phyloP scores from a whole-genome alignment of 2,888 invertebrate genomes.

The Graphium colonna region DNA sequence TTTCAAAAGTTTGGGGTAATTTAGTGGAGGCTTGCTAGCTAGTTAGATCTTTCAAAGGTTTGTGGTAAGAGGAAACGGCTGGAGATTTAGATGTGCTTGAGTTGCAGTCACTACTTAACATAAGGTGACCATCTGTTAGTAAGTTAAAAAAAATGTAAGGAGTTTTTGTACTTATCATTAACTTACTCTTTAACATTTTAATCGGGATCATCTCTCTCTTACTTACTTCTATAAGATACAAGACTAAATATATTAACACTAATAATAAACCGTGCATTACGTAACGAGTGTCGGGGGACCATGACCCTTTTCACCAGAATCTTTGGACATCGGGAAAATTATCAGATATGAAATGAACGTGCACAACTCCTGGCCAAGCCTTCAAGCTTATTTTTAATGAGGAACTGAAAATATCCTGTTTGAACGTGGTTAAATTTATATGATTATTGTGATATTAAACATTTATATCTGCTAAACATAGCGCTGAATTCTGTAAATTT shows the following conservation, averaged over 20 bases:
- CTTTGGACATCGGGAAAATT: constrained; percentile 78
- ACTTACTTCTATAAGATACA: background rate
- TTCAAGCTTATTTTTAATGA: background rate
- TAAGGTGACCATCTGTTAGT: no score
- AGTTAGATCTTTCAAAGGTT: no score
- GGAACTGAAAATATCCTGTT: background rate
- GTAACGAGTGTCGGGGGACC: constrained; percentile 71
- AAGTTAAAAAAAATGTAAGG: no score
- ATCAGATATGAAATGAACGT: constrained; percentile 42
- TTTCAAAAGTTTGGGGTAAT: no score
- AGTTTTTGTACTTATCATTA: background rate
- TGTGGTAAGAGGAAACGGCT: no score
- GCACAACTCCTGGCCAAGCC: constrained; percentile 20
- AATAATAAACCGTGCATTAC: constrained; percentile 43
- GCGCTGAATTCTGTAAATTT: no score
- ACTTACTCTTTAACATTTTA: background rate
- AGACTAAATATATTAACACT: background rate
- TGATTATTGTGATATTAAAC: no score
- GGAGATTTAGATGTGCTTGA: no score
- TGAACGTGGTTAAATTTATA: no score
- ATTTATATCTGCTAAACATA: no score
- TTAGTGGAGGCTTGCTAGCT: no score
- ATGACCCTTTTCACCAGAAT: constrained; percentile 68
- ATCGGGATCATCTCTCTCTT: background rate
- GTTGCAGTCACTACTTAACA: no score